phyloP scores from a whole-genome alignment of 2,113 vertebrate species.

The Chrysochloris asiatica region DNA sequence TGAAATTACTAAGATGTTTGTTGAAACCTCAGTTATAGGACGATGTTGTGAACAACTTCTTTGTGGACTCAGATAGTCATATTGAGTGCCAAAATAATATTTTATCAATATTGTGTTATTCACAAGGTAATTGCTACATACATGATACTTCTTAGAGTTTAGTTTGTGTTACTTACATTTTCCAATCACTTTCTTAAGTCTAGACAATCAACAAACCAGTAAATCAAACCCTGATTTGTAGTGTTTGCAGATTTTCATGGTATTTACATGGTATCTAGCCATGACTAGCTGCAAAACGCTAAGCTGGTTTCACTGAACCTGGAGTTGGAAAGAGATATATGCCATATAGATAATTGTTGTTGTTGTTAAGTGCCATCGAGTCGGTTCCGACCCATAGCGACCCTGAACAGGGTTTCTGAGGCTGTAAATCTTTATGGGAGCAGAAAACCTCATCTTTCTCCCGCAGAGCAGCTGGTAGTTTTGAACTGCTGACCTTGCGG shows the following conservation, averaged over 20 bases:
- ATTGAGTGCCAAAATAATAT: slow-evolving; percentile 41
- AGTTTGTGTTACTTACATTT: slow-evolving; percentile 12
- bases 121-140: neutral
- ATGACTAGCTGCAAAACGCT: neutral
- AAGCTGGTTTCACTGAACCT: neutral
- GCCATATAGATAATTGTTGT: no score
- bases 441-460: no score
- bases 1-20: neutral
- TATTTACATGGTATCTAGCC: neutral
- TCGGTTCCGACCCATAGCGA: no score
- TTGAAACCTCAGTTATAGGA: neutral
- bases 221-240: neutral
- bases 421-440: no score
- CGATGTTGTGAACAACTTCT: neutral
- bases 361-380: no score
- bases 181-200: neutral
- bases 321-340: neutral
- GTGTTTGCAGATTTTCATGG: neutral
- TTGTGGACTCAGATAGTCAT: neutral
- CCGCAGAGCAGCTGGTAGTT: no score
- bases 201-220: no score
- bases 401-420: no score
- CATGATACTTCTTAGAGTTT: neutral
- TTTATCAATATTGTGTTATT: neutral
- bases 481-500: no score